phyloP scores from a whole-genome alignment of 2,113 vertebrate species.

The Phodopus roborovskii region DNA sequence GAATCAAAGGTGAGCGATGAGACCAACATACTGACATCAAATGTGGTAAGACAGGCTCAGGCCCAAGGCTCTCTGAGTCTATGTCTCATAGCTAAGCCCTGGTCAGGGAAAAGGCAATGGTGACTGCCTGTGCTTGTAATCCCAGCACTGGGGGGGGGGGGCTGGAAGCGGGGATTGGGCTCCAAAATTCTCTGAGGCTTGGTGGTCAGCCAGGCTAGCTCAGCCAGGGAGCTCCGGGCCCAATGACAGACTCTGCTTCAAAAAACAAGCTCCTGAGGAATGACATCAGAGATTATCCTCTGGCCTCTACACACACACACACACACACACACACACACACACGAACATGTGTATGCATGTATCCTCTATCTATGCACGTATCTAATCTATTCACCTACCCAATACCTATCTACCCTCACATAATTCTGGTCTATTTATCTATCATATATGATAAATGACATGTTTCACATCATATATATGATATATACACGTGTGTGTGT shows the following conservation, averaged over 20 bases:
- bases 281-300: neutral
- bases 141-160: neutral
- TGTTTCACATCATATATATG: neutral
- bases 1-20: neutral
- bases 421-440: neutral
- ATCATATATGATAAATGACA: neutral
- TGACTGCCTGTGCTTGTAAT: neutral
- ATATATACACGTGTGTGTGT: no score
- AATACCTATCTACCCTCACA: neutral
- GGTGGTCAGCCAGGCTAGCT: neutral
- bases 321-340: neutral
- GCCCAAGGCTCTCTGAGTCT: neutral
- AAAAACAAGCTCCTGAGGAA: neutral
- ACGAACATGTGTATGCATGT: neutral
- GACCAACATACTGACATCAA: neutral
- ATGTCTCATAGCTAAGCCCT: neutral
- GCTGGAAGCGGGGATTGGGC: accelerated
- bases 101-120: neutral
- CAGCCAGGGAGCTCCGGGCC: no score
- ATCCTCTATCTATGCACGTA: neutral
- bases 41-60: neutral
- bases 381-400: neutral
- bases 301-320: neutral
- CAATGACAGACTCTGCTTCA: neutral
- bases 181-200: neutral